phyloP scores from a whole-genome alignment of 2,888 invertebrate genomes.

The Cosmia trapezina region DNA sequence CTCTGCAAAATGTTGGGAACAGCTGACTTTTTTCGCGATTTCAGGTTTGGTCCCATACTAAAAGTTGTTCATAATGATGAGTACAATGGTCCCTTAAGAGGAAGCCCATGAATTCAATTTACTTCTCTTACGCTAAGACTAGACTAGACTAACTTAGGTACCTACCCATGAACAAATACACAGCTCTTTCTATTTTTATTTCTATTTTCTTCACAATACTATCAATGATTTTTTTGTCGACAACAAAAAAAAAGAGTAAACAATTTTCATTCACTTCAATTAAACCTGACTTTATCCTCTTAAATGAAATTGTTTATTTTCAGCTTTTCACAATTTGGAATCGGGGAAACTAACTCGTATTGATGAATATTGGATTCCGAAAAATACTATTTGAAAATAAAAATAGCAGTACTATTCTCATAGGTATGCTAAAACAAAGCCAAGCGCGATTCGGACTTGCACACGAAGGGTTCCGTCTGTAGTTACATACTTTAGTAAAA shows the following conservation, averaged over 20 bases:
- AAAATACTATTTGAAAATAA: constrained; percentile 16
- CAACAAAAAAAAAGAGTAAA: not conserved
- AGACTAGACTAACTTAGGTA: too few relatives aligned
- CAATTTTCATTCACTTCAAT: constrained; percentile 8
- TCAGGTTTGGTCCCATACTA: too few relatives aligned
- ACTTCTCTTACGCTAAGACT: not conserved
- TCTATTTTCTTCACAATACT: not conserved
- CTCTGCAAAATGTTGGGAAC: too few relatives aligned
- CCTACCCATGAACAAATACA: too few relatives aligned
- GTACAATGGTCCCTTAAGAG: too few relatives aligned
- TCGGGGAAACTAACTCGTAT: not conserved
- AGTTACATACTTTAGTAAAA: too few relatives aligned
- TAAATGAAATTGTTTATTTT: constrained; percentile 19
- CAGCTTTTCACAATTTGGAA: constrained; percentile 25
- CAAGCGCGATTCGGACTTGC: not conserved
- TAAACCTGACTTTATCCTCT: constrained; percentile 1
- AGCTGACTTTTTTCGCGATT: too few relatives aligned
- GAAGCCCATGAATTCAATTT: too few relatives aligned
- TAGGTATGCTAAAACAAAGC: not conserved
- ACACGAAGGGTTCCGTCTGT: not conserved
- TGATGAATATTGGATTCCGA: constrained; percentile 11
- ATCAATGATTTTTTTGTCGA: not conserved
- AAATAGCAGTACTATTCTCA: not conserved
- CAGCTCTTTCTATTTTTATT: not conserved
- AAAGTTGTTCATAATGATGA: too few relatives aligned